A percentile compares a stretch with the other conserved stretches of the same genome.
These are phyloP conservation scores for Rhinella marina DNA, from an alignment of 2,797 vertebrate species.

Conservation along the genomic window DNA sequence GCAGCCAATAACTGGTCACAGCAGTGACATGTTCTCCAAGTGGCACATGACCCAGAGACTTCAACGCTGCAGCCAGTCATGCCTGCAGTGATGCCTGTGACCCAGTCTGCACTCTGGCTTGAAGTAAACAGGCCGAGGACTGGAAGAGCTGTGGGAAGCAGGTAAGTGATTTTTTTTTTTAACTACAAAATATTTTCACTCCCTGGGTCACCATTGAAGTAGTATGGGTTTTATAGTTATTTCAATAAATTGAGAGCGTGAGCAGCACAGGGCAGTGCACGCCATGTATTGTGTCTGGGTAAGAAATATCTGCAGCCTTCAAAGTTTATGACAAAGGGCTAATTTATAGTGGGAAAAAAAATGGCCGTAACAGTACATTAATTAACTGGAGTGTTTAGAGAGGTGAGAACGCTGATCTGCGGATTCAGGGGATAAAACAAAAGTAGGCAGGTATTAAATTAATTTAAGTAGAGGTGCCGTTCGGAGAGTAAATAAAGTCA, in stretches of 20 bases:
- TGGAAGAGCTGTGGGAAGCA: no score
- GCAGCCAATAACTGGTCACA: no score
- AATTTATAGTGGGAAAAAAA: constrained; percentile 44
- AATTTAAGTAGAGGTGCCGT: constrained; percentile 57
- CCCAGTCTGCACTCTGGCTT: no score
- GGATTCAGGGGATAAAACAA: constrained; percentile 47
- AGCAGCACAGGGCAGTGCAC: no score
- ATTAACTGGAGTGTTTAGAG: constrained; percentile 62
- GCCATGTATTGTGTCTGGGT: constrained; percentile 24
- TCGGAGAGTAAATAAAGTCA: constrained; percentile 60
- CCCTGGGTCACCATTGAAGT: background rate
- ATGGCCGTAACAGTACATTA: constrained; percentile 44
- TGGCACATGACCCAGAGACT: no score
- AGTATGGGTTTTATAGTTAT: background rate
- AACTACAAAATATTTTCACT: background rate
- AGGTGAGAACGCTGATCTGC: constrained; percentile 44
- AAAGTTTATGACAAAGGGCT: constrained; percentile 49
- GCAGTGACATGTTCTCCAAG: no score
- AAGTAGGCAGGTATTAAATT: constrained; percentile 59
- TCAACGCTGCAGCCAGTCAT: no score
- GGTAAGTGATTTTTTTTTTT: background rate
- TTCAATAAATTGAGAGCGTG: background rate
- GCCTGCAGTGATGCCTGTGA: no score
- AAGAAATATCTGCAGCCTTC: constrained; percentile 32
- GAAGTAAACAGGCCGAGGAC: no score